Evolutionary conservation across 2,797 vertebrate species (phyloP).

Genomic region (Hippopotamyrus pictus): DNA sequence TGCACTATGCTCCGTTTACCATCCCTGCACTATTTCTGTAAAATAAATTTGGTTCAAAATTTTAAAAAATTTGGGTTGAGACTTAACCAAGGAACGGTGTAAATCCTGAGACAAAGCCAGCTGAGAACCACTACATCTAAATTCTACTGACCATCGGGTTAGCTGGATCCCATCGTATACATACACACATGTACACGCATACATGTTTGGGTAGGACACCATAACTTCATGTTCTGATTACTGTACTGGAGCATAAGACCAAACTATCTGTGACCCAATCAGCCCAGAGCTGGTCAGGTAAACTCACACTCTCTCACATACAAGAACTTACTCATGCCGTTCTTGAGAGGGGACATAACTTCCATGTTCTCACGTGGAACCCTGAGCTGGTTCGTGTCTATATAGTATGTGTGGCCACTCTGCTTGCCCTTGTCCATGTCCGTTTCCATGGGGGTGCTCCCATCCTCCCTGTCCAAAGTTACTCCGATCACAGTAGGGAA

Average conservation of each 20-base stretch:
- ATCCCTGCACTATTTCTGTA: background rate
- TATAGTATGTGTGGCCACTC: slow-evolving; percentile 87
- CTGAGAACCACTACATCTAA: background rate
- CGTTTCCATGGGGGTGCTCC: slow-evolving; percentile 89
- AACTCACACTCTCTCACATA: background rate
- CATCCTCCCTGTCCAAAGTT: slow-evolving; percentile 89
- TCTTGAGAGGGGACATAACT: slow-evolving; percentile 95
- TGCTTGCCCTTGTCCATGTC: slow-evolving; percentile 91
- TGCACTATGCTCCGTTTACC: background rate
- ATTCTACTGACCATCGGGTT: background rate
- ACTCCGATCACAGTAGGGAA: slow-evolving; percentile 96
- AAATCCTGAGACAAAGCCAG: background rate
- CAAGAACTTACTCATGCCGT: slow-evolving; percentile 88
- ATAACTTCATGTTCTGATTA: background rate
- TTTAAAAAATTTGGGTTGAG: background rate
- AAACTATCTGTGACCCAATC: background rate
- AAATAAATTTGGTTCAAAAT: background rate
- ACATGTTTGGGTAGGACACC: background rate
- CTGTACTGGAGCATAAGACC: background rate
- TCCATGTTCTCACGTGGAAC: slow-evolving; percentile 95
- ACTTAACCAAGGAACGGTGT: background rate
- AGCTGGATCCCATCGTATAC: background rate
- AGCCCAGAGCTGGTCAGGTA: background rate
- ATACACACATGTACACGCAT: background rate
- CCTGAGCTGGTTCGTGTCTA: slow-evolving; percentile 92